Evolutionary conservation across 35 echinoderm and acorn worm species (phyloP).

Genomic region (Heliocidaris tuberculata): DNA sequence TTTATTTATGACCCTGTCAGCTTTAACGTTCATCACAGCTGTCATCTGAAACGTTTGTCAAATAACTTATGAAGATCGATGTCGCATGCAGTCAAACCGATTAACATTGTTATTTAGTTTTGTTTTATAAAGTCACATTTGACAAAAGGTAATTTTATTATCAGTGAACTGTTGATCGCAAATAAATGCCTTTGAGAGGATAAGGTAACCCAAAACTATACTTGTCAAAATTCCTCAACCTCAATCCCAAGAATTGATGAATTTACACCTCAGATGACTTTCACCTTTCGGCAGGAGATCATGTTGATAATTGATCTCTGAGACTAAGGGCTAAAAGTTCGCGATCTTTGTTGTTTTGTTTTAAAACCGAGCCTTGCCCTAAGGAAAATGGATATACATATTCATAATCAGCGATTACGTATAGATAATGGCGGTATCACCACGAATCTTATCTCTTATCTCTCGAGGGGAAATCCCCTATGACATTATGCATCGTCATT

Average conservation of each 20-base stretch:
- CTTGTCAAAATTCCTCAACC: neutral
- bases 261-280: neutral
- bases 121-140: too few relatives aligned
- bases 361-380: neutral
- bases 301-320: neutral
- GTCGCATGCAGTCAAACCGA: too few relatives aligned
- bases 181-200: neutral
- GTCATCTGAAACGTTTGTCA: too few relatives aligned
- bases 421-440: neutral
- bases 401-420: neutral
- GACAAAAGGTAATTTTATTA: neutral
- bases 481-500: neutral
- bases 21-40: too few relatives aligned
- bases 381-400: neutral
- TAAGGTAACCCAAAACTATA: neutral
- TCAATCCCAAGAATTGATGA: neutral
- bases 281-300: neutral
- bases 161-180: neutral
- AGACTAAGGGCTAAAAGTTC: neutral
- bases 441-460: neutral
- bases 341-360: neutral
- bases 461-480: neutral
- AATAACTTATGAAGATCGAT: too few relatives aligned
- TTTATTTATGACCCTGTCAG: too few relatives aligned
- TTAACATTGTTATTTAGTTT: too few relatives aligned